Evolutionary conservation across 1,140 invertebrate species (phyloP), one percentile per base, ranked within the genome.

Genomic region (Atopsyche davidsoni): DNA sequence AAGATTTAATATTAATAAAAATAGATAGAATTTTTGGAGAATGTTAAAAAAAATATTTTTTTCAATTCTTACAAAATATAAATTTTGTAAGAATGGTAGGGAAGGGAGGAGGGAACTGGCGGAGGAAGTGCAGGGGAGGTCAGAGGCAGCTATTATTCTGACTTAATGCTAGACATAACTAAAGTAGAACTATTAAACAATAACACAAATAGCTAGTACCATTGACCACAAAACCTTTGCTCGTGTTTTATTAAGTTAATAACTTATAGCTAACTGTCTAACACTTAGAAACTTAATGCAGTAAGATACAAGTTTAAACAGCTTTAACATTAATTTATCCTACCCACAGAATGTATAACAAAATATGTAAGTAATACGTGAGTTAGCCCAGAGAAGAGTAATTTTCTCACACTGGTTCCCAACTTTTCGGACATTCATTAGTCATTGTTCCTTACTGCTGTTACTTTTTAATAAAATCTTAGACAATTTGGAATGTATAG

Each of bases 151-250:
- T 46, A 46, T 46, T 11, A 34, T 44, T 7, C 38, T 50, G 47
- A 13, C 49, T 44, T 28, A 34, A 44, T 51, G 32, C 40, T 51
- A 51, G 22, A 23, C 34, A 35, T 39, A 55, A 49, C 46, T 55
- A 49, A 54, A 25, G 41, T 46, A 55, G 19, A 50, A 42, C 50
- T 57, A 57, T 48, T 49, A 57, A 57, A 46, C 45, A 48, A 57
- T 57, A 57, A 57, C 54, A 57, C 46, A 45, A 52, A 40, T 57
- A 52, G 50, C 44, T 57, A 55, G 53, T 41, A 52, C 45, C 44
- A 21, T 16, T 19, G 50, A 57, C 55, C 55, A 57, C 55, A 57
- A 57, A 49, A 57, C 55, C 51, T 57, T 53, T 57, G 55, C 51
- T 57, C 47, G 40, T 47, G 38, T 45, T 45, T 45, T 43, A 51